Base-by-base conservation (phyloP, 2,797 vertebrate species). In the Zalophus californianus region DNA sequence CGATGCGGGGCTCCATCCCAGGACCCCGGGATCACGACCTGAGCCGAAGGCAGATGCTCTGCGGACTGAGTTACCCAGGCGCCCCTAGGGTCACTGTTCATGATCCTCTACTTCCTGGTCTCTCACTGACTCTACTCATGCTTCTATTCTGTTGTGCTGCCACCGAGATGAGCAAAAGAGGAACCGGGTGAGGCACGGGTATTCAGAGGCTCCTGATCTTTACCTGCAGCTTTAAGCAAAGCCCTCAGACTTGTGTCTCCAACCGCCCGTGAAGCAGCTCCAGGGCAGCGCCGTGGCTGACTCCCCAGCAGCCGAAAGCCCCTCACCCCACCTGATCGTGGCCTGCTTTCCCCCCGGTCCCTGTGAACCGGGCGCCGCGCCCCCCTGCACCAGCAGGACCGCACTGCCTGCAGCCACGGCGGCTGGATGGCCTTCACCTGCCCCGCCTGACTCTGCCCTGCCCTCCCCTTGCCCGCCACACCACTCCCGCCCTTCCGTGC, bases 351-450 rank as follows among this genome's bases (percentile, higher is more conserved):
- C 62, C 3, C 62, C 6, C 8, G 0, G 5, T n/a, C 41, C 66
- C 54, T 0, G 4, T 0, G 10, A 29, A 52, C 48, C 82, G 66
- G 64, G 29, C 32, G 0, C 9, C 11, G 80, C 8, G 1, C 35
- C 16, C 5, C 48, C 38, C 0, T 0, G 0, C 0, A 0, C 25
- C 1, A 21, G 54, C 16, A 16, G 0, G 2, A 5, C 75, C 9
- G 32, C 15, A 0, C 52, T 3, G 11, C 15, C 23, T 0, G 10
- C 0, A 75, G 48, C 23, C 90, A 15, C 16, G 18, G 23, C 21
- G 44, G 52, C 38, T 14, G 2, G 3, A 12, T 0, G 10, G 2
- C 2, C 29, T 1, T 5, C 14, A 5, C 18, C 38, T 15, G 50
- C 77, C 35, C 32, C 60, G 54, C 23, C 2, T 41, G 41, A 27